Base-by-base conservation (phyloP, 2,113 vertebrate species). In the Tretioscincus oriximinensis region DNA sequence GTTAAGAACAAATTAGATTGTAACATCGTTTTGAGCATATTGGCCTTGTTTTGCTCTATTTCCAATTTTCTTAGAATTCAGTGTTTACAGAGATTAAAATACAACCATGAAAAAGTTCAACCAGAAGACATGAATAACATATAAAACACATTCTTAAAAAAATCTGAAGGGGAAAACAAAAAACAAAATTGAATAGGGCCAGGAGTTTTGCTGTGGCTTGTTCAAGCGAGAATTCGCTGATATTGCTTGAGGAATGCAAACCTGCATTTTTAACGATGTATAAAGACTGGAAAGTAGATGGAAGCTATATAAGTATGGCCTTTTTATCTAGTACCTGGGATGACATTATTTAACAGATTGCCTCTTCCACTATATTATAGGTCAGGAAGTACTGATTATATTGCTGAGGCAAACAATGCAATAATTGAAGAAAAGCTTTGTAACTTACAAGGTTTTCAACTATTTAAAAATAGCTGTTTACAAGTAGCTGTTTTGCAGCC, bases 1-100 rank as follows among this genome's bases (percentile, higher is more conserved):
- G 90, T 75, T 88, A 72, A 79, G 80, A 88, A 92, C 88, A 89
- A 91, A 92, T 90, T 90, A 92, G 80, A 76, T 90, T 86, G 89
- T 85, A 91, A 85, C 45, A 2, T 90, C 90, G 82, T 90, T 92
- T 90, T 92, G 84, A 92, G 85, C 77, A 85, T 87, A 28, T 71
- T 86, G 88, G 77, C 86, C 84, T 84, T 90, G 75, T 86, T 92
- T 92, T 91, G 83, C 81, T 91, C 87, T 88, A 51, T 78, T 91
- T 90, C 80, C 83, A 0, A 68, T 90, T 89, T 90, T 92, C 88
- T 81, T 84, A 85, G 82, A 92, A 82, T 82, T 85, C 86, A 86
- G 54, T 89, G 89, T 91, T 93, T 92, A 90, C 79, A 85, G 73
- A 76, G 88, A 87, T 86, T 77, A 88, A 89, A 92, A 89, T 89